Percentiles rank a stretch among this genome's conserved stretches.
phyloP scores from a whole-genome alignment of 2,888 invertebrate genomes.

The Heliothis peltigera region DNA sequence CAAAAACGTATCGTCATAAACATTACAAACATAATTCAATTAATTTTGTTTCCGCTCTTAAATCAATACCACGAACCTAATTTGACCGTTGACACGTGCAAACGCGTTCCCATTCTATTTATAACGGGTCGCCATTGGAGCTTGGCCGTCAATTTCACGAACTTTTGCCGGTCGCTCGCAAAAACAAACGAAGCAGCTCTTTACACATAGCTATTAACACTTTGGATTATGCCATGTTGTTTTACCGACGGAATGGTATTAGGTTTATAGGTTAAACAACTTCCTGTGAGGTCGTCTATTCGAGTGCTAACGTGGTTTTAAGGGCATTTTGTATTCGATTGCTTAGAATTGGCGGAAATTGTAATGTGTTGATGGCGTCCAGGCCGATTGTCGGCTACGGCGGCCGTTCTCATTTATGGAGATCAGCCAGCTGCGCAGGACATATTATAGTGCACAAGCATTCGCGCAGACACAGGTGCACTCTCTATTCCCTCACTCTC shows the following conservation, averaged over 20 bases:
- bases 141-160: conserved; percentile 20
- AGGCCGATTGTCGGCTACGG: too few species aligned
- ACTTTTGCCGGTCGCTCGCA: conserved; percentile 16
- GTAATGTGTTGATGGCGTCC: too few species aligned
- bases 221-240: conserved; percentile 11
- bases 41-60: background rate
- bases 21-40: background rate
- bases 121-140: conserved; percentile 19
- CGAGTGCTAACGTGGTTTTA: background rate
- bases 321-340: too few species aligned
- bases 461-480: too few species aligned
- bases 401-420: too few species aligned
- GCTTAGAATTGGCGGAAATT: too few species aligned
- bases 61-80: conserved; percentile 17
- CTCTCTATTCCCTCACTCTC: too few species aligned
- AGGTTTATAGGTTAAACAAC: conserved; percentile 32
- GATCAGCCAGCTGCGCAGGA: too few species aligned
- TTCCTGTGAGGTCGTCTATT: conserved; percentile 12
- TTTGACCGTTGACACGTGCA: conserved; percentile 18
- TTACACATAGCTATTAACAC: conserved; percentile 21
- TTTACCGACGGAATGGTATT: conserved; percentile 1
- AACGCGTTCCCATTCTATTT: conserved; percentile 30
- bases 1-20: background rate
- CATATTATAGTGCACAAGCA: too few species aligned
- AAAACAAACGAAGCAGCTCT: conserved; percentile 32